Evolutionary conservation across 2,113 vertebrate genomes (phyloP).

Genomic region (Oplegnathus fasciatus): DNA sequence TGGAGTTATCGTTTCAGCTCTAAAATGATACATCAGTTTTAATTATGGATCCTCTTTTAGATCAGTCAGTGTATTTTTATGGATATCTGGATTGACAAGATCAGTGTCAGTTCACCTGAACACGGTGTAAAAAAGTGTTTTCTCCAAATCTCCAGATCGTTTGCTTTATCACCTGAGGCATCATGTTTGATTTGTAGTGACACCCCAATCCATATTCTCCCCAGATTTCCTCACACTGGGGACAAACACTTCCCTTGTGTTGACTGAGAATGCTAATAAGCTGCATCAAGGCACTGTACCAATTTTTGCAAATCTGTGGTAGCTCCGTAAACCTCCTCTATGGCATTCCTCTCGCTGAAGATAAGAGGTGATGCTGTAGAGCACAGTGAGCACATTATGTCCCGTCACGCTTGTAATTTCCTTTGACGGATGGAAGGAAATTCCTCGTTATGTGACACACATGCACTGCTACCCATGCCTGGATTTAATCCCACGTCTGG

Average conservation of each 20-base stretch:
- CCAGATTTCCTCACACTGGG: background rate
- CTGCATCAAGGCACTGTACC: background rate
- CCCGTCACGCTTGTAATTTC: constrained; percentile 48
- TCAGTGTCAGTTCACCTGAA: background rate
- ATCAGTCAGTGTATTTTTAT: background rate
- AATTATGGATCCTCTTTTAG: background rate
- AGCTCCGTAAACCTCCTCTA: constrained; percentile 1
- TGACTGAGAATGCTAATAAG: background rate
- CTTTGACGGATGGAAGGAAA: constrained; percentile 65
- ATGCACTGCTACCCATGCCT: constrained; percentile 58
- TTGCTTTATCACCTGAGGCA: background rate
- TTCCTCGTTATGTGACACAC: constrained; percentile 58
- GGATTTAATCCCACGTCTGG: constrained; percentile 47
- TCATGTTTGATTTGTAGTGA: background rate
- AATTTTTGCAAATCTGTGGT: background rate
- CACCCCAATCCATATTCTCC: background rate
- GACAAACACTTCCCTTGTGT: background rate
- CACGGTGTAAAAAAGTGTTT: background rate
- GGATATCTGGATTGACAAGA: background rate
- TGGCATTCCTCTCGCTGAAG: constrained; percentile 25
- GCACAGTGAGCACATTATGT: constrained; percentile 63
- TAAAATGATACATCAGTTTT: background rate
- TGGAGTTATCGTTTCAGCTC: background rate
- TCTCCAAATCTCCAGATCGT: too few species aligned
- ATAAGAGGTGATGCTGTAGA: constrained; percentile 49